Percentiles rank a stretch among this genome's conserved stretches.
Conservation (phyloP, 2,113 vertebrate species). For the Callionymus lyra region DNA sequence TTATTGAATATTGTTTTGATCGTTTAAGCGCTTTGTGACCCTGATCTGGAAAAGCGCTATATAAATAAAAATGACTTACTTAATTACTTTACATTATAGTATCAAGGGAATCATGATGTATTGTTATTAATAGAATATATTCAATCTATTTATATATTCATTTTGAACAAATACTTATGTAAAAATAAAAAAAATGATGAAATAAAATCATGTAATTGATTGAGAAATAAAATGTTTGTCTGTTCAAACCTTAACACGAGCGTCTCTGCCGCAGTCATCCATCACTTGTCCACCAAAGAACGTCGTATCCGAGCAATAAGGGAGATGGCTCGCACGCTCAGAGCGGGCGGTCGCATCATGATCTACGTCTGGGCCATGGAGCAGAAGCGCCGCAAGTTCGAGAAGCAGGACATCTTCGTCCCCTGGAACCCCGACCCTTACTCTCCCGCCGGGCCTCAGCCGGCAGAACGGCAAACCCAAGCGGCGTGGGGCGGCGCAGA, state of each 20-base stretch:
- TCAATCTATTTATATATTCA: too few species aligned
- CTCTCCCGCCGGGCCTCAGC: slow-evolving; percentile 20
- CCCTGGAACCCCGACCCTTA: slow-evolving; percentile 69
- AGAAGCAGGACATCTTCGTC: slow-evolving; percentile 76
- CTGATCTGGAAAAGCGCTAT: too few species aligned
- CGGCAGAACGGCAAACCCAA: slow-evolving; percentile 13
- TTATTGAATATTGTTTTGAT: too few species aligned
- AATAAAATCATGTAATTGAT: too few species aligned
- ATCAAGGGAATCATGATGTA: too few species aligned
- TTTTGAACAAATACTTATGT: too few species aligned
- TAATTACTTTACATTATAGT: too few species aligned
- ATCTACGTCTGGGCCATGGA: slow-evolving; percentile 82
- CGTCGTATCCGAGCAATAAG: slow-evolving; percentile 63
- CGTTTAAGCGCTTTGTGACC: too few species aligned
- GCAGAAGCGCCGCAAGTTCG: slow-evolving; percentile 71
- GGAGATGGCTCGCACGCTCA: slow-evolving; percentile 71
- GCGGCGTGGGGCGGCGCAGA: slow-evolving; percentile 40
- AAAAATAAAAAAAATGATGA: too few species aligned
- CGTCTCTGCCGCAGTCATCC: slow-evolving; percentile 56
- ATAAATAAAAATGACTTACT: too few species aligned
- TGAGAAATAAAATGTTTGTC: slow-evolving; percentile 1
- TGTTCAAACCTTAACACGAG: not conserved
- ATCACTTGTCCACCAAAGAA: slow-evolving; percentile 72
- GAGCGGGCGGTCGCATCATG: slow-evolving; percentile 75
- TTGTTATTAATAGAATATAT: too few species aligned